A percentile compares a stretch with the other conserved stretches of the same genome.
Evolutionary conservation across 2,888 invertebrate species (phyloP).

Genomic region (Drosophila lutescens): DNA sequence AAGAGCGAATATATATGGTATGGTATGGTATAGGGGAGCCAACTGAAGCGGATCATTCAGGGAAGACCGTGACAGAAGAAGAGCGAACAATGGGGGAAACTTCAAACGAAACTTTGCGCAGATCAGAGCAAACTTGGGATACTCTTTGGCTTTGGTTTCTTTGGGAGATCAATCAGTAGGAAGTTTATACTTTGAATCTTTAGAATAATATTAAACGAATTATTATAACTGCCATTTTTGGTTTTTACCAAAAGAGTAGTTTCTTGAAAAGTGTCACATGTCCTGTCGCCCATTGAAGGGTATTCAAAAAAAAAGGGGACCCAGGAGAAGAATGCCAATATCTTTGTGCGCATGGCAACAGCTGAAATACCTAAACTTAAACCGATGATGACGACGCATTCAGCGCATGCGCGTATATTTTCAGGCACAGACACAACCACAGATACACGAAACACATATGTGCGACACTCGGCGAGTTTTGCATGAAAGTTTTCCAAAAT

Average conservation of each 20-base stretch:
- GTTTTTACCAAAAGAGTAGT: too few relatives aligned
- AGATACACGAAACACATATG: background rate
- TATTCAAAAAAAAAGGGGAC: background rate
- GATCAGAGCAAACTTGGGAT: constrained; percentile 5
- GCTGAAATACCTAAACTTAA: constrained; percentile 12
- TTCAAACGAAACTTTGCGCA: background rate
- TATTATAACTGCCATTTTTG: too few relatives aligned
- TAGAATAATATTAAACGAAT: too few relatives aligned
- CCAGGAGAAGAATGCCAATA: background rate
- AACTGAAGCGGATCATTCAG: constrained; percentile 36
- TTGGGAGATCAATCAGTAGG: background rate
- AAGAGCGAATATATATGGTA: constrained; percentile 3
- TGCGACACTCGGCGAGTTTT: background rate
- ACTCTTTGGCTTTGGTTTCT: constrained; percentile 1
- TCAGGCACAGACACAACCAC: constrained; percentile 7
- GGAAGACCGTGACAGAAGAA: constrained; percentile 16
- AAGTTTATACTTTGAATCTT: too few relatives aligned
- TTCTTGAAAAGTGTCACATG: constrained; percentile 3
- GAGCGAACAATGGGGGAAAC: constrained; percentile 28
- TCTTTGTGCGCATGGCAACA: constrained; percentile 24
- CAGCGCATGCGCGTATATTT: constrained; percentile 42
- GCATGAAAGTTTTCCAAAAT: constrained; percentile 15
- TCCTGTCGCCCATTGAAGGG: constrained; percentile 2
- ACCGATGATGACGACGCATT: constrained; percentile 17
- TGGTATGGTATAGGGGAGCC: constrained; percentile 3